These are phyloP conservation scores for Probaryconus sp. DNA, from an alignment of 1,140 invertebrate genomes.

Conservation along the genomic window DNA sequence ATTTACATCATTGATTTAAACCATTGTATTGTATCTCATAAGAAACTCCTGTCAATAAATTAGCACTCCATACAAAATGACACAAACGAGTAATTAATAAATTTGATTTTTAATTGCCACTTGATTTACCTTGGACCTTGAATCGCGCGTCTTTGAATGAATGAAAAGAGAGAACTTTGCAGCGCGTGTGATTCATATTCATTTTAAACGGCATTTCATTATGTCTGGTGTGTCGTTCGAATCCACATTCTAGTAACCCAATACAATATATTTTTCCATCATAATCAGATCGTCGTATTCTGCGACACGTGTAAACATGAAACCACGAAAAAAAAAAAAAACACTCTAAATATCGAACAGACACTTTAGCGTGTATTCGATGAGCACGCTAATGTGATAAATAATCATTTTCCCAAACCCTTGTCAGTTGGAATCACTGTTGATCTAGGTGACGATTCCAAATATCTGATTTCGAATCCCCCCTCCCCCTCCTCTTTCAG, in stretches of 20 bases:
- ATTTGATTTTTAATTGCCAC: too few species aligned
- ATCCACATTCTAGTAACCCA: slow-evolving; percentile 53
- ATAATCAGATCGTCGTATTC: slow-evolving; percentile 54
- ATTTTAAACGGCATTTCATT: slow-evolving; percentile 3
- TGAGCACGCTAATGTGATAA: slow-evolving; percentile 51
- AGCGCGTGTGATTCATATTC: slow-evolving; percentile 12
- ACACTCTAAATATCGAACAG: slow-evolving; percentile 45
- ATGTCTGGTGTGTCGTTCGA: slow-evolving; percentile 21
- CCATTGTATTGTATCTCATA: too few species aligned
- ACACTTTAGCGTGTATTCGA: slow-evolving; percentile 39
- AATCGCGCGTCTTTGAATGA: too few species aligned
- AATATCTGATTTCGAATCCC: slow-evolving; percentile 54
- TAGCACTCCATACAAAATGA: too few species aligned
- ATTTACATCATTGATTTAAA: too few species aligned
- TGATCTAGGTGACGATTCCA: slow-evolving; percentile 34
- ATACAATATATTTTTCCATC: slow-evolving; percentile 47
- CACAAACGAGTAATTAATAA: too few species aligned
- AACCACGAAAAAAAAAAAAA: slow-evolving; percentile 45
- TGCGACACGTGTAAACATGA: slow-evolving; percentile 60
- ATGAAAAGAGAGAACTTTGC: slow-evolving; percentile 38
- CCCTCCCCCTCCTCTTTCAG: too few species aligned
- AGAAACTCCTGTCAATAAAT: too few species aligned
- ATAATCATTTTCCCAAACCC: slow-evolving; percentile 55
- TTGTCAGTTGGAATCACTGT: slow-evolving; percentile 48
- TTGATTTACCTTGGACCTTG: too few species aligned